Evolutionary conservation across 2,113 vertebrate species (phyloP), one percentile per base, ranked within the genome.

Genomic region (Ophthalmolycus amberensis): DNA sequence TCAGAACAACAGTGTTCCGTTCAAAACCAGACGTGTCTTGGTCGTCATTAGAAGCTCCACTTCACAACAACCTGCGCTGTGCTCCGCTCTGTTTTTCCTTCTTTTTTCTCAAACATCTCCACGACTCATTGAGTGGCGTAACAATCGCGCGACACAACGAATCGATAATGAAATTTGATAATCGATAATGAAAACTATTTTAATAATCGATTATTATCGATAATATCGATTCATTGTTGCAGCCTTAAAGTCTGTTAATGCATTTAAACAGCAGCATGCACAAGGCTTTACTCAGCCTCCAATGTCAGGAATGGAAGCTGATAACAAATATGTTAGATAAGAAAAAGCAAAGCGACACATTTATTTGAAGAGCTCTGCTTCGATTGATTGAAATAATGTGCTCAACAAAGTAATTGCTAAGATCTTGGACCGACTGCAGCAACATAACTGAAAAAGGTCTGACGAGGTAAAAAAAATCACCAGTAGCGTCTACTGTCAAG

Each of bases 211-310:
- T 25, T 25, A 25, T 25, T 25, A 25, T 25, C 25, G 25, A 25
- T 25, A 25, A 25, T 25, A 25, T 25, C 25, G 25, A 25, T 25
- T 25, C 25, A 25, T 25, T 25, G 25, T 25, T 25, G 25, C 25
- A 25, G 25, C 25, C 25, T 25, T 25, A 25, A 25, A 25, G 25
- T 25, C 25, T 25, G 25, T 25, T 25, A 22, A 75, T 59, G 66
- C 34, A 48, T 58, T 67, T 15, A 70, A 48, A 50, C 27, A 66
- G 52, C 59, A 65, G 25, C 71, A 4, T 63, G 72, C 65, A 50
- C 16, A 9, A 16, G 63, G 59, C 34, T 34, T 42, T 37, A 50
- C 37, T 29, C 25, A 14, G 42, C 11, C 8, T 22, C 62, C 38
- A 40, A 32, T 4, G 9, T 11, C 50, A 56, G 25, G 3, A 67